These are phyloP conservation scores for Polyommatus icarus DNA, from an alignment of 2,888 invertebrate species.

Conservation along the genomic window DNA sequence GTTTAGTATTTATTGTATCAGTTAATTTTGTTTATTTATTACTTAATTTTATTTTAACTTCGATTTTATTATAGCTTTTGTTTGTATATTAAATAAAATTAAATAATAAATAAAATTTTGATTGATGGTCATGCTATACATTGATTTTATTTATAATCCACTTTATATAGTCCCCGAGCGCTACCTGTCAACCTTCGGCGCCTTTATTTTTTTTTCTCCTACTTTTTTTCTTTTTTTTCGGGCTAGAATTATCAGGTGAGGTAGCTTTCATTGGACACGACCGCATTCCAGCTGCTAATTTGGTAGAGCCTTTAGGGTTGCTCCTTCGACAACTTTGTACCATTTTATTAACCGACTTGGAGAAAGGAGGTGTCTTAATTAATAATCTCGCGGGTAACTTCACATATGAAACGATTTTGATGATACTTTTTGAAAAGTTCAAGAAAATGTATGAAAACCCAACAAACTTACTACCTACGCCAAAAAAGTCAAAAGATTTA, in stretches of 20 bases:
- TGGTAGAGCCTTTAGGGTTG: slow-evolving; percentile 48
- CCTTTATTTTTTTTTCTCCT: slow-evolving; percentile 62
- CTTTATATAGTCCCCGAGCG: slow-evolving; percentile 38
- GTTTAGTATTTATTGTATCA: no score
- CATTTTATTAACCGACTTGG: neutral
- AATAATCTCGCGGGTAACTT: neutral
- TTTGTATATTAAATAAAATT: no score
- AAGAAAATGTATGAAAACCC: no score
- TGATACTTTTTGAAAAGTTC: no score
- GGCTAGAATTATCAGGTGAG: slow-evolving; percentile 70
- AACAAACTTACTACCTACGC: no score
- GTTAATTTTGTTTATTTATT: no score
- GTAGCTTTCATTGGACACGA: slow-evolving; percentile 72
- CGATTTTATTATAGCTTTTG: no score
- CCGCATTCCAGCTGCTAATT: slow-evolving; percentile 74
- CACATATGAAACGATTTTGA: no score
- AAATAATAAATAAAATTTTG: neutral
- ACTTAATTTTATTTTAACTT: no score
- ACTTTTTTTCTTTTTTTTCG: slow-evolving; percentile 49
- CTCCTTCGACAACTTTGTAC: neutral
- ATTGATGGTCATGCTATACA: slow-evolving; percentile 13
- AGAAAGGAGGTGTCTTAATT: no score
- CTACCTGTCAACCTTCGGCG: slow-evolving; percentile 74
- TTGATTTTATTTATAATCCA: slow-evolving; percentile 22
- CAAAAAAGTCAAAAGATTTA: no score